These are phyloP conservation scores for Nansenia antarctica DNA, from an alignment of 2,113 vertebrate genomes.

Conservation along the genomic window DNA sequence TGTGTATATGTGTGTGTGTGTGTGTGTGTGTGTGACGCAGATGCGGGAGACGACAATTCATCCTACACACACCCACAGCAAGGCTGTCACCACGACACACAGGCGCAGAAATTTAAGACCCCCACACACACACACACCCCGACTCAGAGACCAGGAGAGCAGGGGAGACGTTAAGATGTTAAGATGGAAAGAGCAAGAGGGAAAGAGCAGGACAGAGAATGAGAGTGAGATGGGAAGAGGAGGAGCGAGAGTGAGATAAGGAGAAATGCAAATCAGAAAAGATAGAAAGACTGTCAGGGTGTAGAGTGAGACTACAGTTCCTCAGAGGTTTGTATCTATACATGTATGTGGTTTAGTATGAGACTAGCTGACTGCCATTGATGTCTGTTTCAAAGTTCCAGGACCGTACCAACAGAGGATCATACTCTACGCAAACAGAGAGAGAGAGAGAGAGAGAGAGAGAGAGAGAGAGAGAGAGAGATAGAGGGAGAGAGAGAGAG, in stretches of 20 bases:
- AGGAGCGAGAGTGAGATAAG: not conserved
- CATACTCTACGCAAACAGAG: slow-evolving; percentile 24
- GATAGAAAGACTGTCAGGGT: not conserved
- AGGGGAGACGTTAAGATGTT: too few species aligned
- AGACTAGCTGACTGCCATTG: too few species aligned
- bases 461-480: slow-evolving; percentile 29
- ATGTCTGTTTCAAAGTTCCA: too few species aligned
- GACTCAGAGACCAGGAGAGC: too few species aligned
- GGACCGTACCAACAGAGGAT: too few species aligned
- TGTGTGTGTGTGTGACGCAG: slow-evolving; percentile 67
- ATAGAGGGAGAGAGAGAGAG: slow-evolving; percentile 30
- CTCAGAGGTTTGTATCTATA: too few species aligned
- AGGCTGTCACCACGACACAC: slow-evolving; percentile 64
- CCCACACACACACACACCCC: slow-evolving; percentile 40
- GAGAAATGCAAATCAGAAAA: not conserved
- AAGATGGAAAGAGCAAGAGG: too few species aligned
- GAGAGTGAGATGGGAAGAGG: slow-evolving; percentile 62
- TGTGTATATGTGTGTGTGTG: slow-evolving; percentile 43
- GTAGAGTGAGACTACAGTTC: slow-evolving; percentile 1
- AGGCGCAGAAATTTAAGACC: slow-evolving; percentile 63
- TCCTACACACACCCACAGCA: slow-evolving; percentile 62
- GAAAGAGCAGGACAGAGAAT: slow-evolving; percentile 62
- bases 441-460: slow-evolving; percentile 30
- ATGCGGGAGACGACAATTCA: slow-evolving; percentile 63
- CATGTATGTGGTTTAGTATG: too few species aligned